phyloP scores from a whole-genome alignment of 2,888 invertebrate species.

The Myopa tessellatipennis region DNA sequence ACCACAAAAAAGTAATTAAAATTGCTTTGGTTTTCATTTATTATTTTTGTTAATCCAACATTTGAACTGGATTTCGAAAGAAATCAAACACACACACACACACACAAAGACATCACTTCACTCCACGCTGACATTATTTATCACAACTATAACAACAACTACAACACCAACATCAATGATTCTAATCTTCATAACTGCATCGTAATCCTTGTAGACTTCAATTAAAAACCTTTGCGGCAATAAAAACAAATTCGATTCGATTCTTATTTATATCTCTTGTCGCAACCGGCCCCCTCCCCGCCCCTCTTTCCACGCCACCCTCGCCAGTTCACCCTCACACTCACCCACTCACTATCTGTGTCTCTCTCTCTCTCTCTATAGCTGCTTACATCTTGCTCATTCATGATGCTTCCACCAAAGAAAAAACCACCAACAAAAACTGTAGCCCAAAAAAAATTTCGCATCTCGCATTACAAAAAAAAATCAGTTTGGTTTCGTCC shows the following conservation, averaged over 20 bases:
- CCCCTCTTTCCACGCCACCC: too few species aligned
- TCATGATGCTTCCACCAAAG: slow-evolving; percentile 17
- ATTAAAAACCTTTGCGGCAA: background rate
- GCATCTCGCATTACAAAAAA: slow-evolving; percentile 14
- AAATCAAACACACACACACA: slow-evolving; percentile 38
- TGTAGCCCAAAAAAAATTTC: background rate
- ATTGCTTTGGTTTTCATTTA: slow-evolving; percentile 8
- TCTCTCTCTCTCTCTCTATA: slow-evolving; percentile 10
- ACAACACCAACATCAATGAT: slow-evolving; percentile 5
- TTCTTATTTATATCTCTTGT: too few species aligned
- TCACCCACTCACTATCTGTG: background rate
- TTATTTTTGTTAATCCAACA: background rate
- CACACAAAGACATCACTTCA: slow-evolving; percentile 18
- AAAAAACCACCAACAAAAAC: slow-evolving; percentile 38
- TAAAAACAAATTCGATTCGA: background rate
- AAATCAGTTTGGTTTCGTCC: slow-evolving; percentile 27
- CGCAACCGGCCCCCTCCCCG: too few species aligned
- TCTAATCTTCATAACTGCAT: slow-evolving; percentile 13
- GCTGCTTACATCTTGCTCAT: slow-evolving; percentile 36
- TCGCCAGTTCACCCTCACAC: too few species aligned
- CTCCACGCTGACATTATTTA: slow-evolving; percentile 9
- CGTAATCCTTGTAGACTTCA: background rate
- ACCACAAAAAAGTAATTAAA: too few species aligned
- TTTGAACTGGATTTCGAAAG: background rate
- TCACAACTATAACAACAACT: background rate